Evolutionary conservation across 2,888 invertebrate genomes (phyloP).

Genomic region (Suillia variegata): DNA sequence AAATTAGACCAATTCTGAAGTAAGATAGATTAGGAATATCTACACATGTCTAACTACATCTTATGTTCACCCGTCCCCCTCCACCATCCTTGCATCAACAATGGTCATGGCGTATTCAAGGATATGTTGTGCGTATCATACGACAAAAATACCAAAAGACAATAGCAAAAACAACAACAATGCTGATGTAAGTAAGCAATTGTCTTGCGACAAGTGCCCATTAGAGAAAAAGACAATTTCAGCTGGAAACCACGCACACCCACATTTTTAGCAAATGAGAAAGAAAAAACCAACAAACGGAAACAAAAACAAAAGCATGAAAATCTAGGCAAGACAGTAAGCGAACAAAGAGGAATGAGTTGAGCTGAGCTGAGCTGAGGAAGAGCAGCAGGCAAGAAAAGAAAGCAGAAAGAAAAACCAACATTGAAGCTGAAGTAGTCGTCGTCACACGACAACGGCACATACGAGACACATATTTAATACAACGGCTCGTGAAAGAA

Average conservation of each 20-base stretch:
- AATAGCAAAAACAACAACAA: conserved; percentile 34
- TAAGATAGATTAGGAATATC: no score
- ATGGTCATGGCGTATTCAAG: no score
- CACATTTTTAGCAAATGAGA: background rate
- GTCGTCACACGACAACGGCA: conserved; percentile 9
- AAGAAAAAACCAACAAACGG: background rate
- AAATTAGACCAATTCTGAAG: no score
- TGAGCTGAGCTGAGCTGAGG: background rate
- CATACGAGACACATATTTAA: conserved; percentile 19
- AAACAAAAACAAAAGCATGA: background rate
- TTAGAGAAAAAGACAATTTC: conserved; percentile 18
- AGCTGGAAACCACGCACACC: background rate
- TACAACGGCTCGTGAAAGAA: background rate
- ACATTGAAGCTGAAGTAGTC: conserved; percentile 1
- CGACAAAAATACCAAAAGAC: conserved; percentile 19
- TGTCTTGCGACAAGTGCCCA: conserved; percentile 24
- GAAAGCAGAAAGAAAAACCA: background rate
- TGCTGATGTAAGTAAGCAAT: conserved; percentile 21
- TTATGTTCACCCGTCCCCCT: no score
- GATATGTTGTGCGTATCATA: no score
- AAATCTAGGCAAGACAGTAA: background rate
- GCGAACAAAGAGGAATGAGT: no score
- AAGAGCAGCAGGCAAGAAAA: background rate
- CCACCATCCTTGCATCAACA: no score
- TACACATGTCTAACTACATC: no score